Evolutionary conservation across 2,888 invertebrate species (phyloP).

Genomic region (Dioctria rufipes): DNA sequence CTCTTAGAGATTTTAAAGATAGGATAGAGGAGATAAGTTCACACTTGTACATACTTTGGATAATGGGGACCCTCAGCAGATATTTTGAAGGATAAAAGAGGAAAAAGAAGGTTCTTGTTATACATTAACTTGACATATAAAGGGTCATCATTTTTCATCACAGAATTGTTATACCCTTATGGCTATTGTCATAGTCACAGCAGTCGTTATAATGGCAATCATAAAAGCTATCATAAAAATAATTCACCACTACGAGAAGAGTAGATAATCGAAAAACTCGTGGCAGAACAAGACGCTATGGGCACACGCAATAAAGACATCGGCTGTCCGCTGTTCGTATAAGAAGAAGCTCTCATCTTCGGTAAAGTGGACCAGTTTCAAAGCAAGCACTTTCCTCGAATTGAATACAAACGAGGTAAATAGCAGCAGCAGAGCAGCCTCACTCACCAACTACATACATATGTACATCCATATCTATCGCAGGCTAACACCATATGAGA

Average conservation of each 20-base stretch:
- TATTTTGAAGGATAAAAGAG: slow-evolving; percentile 16
- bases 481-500: slow-evolving; percentile 30
- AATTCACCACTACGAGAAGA: slow-evolving; percentile 49
- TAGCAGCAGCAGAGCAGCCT: neutral
- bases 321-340: slow-evolving; percentile 16
- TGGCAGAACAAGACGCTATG: slow-evolving; percentile 25
- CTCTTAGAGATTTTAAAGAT: slow-evolving; percentile 10
- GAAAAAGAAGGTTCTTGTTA: slow-evolving; percentile 25
- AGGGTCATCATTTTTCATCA: slow-evolving; percentile 53
- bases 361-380: neutral
- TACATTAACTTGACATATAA: slow-evolving; percentile 51
- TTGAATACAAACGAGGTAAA: slow-evolving; percentile 49
- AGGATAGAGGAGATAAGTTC: slow-evolving; percentile 19
- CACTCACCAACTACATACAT: neutral
- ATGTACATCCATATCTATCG: neutral
- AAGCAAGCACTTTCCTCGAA: slow-evolving; percentile 14
- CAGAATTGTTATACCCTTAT: slow-evolving; percentile 47
- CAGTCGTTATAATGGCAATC: slow-evolving; percentile 52
- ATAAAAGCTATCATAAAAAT: slow-evolving; percentile 52
- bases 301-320: slow-evolving; percentile 45
- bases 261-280: slow-evolving; percentile 26
- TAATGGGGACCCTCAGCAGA: neutral
- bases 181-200: slow-evolving; percentile 51
- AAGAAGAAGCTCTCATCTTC: neutral
- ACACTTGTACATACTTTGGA: slow-evolving; percentile 5